Conservation (phyloP, 2,797 vertebrate species). For the Sebastes itinus region DNA sequence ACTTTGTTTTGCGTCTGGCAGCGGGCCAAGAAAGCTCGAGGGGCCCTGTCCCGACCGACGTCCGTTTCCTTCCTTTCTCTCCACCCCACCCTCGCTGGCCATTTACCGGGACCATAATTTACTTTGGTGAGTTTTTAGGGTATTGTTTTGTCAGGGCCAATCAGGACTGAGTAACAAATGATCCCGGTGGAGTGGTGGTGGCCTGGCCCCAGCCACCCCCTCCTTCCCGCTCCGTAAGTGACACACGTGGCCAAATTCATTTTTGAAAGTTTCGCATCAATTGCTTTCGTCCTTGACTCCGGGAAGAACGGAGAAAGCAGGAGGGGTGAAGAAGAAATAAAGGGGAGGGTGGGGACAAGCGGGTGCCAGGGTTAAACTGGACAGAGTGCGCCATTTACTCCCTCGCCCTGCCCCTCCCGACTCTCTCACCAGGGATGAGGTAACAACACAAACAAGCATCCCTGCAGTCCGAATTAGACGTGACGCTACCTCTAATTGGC, state of each 20-base stretch:
- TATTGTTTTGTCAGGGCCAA: conserved; percentile 99
- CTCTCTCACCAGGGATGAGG: conserved; percentile 83
- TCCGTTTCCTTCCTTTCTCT: conserved; percentile 74
- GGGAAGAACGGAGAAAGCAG: conserved; percentile 69
- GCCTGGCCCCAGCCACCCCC: conserved; percentile 70
- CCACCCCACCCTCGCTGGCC: conserved; percentile 84
- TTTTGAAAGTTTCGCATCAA: conserved; percentile 97
- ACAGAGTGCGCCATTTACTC: conserved; percentile 47
- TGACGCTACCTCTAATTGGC: conserved; percentile 96
- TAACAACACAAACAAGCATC: conserved; percentile 90
- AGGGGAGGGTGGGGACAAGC: conserved; percentile 21
- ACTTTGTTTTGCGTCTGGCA: conserved; percentile 97
- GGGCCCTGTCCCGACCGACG: conserved; percentile 70
- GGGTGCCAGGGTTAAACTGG: conserved; percentile 61
- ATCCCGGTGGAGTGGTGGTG: conserved; percentile 87
- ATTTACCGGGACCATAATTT: conserved; percentile 98
- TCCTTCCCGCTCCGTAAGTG: conserved; percentile 82
- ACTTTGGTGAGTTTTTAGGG: conserved; percentile 99
- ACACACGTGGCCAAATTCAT: conserved; percentile 91
- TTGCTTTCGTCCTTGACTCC: conserved; percentile 97
- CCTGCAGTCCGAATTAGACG: conserved; percentile 88
- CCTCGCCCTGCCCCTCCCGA: conserved; percentile 28
- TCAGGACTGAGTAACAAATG: conserved; percentile 99
- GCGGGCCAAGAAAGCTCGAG: conserved; percentile 81
- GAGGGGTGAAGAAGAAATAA: conserved; percentile 58